A percentile compares a stretch with the other conserved stretches of the same genome.
Evolutionary conservation across 2,113 vertebrate genomes (phyloP).

Genomic region (Ptychochromis oligacanthus): DNA sequence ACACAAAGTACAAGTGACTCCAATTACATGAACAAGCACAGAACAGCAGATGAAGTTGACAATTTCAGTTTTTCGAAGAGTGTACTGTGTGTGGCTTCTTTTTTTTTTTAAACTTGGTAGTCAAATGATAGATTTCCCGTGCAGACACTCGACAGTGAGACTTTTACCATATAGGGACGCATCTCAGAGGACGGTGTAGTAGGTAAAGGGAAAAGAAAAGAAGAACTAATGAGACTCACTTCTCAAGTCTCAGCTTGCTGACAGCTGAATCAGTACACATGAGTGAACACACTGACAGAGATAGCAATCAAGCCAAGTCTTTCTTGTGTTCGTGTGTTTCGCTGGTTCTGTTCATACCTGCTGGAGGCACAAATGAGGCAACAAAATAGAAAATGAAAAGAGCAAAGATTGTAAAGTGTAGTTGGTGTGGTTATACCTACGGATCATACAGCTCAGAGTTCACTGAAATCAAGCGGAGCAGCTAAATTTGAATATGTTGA

Average conservation of each 20-base stretch:
- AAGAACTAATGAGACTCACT: constrained; percentile 46
- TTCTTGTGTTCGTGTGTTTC: neutral
- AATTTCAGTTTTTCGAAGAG: neutral
- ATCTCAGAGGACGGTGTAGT: constrained; percentile 31
- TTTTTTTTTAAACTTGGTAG: constrained; percentile 6
- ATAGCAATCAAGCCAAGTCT: constrained; percentile 22
- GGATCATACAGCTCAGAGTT: neutral
- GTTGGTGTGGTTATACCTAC: neutral
- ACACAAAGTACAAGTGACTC: neutral
- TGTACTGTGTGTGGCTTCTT: neutral
- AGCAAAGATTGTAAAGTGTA: neutral
- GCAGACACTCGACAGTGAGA: constrained; percentile 34
- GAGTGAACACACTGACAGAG: constrained; percentile 23
- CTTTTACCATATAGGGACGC: constrained; percentile 78
- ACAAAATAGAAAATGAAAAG: neutral
- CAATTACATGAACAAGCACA: neutral
- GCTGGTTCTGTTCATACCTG: constrained; percentile 55
- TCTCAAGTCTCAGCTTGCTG: constrained; percentile 71
- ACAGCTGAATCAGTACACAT: constrained; percentile 27
- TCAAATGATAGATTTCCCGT: constrained; percentile 70
- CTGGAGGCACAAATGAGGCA: constrained; percentile 22
- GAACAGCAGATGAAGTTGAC: neutral
- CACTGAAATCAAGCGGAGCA: accelerated
- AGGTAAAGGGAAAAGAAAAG: constrained; percentile 60
- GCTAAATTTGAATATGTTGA: no score